Conservation (phyloP, 2,888 invertebrate species). For the Penaeus monodon region DNA sequence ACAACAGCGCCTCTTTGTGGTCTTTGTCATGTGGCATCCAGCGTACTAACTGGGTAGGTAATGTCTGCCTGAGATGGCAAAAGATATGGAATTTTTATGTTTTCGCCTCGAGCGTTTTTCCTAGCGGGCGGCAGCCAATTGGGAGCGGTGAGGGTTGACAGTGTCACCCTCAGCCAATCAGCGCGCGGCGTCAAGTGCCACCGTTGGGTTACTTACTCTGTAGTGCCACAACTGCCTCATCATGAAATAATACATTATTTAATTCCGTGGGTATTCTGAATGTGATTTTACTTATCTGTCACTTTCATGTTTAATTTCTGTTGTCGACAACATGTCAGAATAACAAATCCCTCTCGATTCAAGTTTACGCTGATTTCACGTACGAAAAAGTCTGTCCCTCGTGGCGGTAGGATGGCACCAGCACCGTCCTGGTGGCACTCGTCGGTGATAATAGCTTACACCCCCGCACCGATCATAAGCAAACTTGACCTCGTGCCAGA, state of each 20-base stretch:
- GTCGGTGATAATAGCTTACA: conserved; percentile 41
- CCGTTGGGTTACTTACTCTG: conserved; percentile 8
- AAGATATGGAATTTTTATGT: not conserved
- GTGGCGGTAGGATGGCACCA: not conserved
- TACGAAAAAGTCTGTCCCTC: not conserved
- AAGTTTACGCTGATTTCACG: not conserved
- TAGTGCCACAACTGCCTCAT: conserved; percentile 2
- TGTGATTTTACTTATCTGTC: no score
- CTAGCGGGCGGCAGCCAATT: conserved; percentile 16
- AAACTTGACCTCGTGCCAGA: conserved; percentile 41
- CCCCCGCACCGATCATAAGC: conserved; percentile 40
- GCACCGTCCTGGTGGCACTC: conserved; percentile 26
- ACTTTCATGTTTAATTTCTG: no score
- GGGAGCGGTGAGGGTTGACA: not conserved
- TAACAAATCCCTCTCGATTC: not conserved
- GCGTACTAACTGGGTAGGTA: not conserved
- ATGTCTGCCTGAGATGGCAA: not conserved
- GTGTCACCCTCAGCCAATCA: conserved; percentile 27
- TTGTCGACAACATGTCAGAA: no score
- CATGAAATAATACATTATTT: no score
- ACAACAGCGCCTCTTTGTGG: no score
- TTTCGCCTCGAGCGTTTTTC: not conserved
- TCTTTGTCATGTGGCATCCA: no score
- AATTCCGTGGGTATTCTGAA: no score
- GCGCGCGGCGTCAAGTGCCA: conserved; percentile 25